A percentile compares a stretch with the other conserved stretches of the same genome.
Conservation (phyloP, 2,113 vertebrate species). For the Sapayoa aenigma region DNA sequence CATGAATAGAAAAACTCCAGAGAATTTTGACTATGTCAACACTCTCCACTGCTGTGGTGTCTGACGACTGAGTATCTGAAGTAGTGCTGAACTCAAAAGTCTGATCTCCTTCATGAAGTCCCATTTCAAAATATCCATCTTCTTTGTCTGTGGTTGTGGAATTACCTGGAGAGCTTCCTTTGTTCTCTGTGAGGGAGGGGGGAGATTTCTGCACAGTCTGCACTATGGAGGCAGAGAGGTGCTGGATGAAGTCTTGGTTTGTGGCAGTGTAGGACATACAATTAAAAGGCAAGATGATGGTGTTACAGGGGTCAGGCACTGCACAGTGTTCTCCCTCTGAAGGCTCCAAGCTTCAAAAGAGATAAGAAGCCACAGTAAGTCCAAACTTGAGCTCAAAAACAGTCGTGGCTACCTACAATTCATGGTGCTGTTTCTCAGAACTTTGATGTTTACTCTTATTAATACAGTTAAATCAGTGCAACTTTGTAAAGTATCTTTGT, state of each 20-base stretch:
- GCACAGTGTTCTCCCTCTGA: conserved; percentile 68
- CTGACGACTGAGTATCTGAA: not conserved
- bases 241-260: conserved; percentile 83
- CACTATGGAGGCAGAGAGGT: conserved; percentile 80
- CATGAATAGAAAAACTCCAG: conserved; percentile 86
- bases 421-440: not conserved
- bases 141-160: conserved; percentile 55
- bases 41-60: conserved; percentile 44
- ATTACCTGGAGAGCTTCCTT: conserved; percentile 5
- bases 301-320: conserved; percentile 61
- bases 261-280: conserved; percentile 81
- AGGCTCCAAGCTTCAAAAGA: conserved; percentile 56
- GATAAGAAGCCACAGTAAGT: conserved; percentile 1
- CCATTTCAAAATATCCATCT: conserved; percentile 96
- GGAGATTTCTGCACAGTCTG: conserved; percentile 65
- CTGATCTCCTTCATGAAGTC: conserved; percentile 79
- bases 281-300: conserved; percentile 79
- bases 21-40: conserved; percentile 75
- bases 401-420: not conserved
- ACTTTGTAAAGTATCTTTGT: not conserved
- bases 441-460: not conserved
- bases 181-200: conserved; percentile 50
- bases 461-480: not conserved
- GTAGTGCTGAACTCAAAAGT: conserved; percentile 62
- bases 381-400: not conserved